Evolutionary conservation across 2,113 vertebrate genomes (phyloP).

Genomic region (Elachura formosa): DNA sequence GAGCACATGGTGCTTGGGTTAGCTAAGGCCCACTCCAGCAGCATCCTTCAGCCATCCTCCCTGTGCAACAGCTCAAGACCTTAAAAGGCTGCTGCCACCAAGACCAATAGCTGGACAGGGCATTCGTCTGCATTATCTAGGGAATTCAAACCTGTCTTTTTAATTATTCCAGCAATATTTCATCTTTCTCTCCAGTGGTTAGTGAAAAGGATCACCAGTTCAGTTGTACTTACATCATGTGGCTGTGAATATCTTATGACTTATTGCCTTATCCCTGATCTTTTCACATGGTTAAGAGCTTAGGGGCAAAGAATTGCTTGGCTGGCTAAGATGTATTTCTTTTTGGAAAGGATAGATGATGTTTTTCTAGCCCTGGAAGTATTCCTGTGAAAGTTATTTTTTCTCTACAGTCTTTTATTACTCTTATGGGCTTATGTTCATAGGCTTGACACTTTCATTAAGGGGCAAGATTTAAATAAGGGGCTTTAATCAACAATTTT

Average conservation of each 20-base stretch:
- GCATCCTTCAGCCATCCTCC: background rate
- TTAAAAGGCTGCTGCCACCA: background rate
- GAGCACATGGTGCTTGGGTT: background rate
- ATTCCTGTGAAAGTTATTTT: background rate
- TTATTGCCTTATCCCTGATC: background rate
- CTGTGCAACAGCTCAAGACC: background rate
- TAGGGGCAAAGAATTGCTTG: background rate
- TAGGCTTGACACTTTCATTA: background rate
- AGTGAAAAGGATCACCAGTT: background rate
- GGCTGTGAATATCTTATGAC: background rate
- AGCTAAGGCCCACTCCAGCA: background rate
- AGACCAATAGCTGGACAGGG: background rate
- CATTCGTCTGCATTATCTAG: background rate
- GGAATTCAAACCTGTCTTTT: background rate
- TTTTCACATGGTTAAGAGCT: background rate
- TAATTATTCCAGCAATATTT: slow-evolving; percentile 2
- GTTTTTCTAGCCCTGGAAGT: background rate
- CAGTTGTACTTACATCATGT: background rate
- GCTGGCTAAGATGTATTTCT: background rate
- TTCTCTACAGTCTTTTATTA: background rate
- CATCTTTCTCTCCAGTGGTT: background rate
- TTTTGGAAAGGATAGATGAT: background rate
- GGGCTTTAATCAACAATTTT: slow-evolving; percentile 27
- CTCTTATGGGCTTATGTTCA: background rate
- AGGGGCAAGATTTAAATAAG: slow-evolving; percentile 21